Base-by-base conservation (phyloP, 2,888 invertebrate genomes). In the Oscheius sp. region DNA sequence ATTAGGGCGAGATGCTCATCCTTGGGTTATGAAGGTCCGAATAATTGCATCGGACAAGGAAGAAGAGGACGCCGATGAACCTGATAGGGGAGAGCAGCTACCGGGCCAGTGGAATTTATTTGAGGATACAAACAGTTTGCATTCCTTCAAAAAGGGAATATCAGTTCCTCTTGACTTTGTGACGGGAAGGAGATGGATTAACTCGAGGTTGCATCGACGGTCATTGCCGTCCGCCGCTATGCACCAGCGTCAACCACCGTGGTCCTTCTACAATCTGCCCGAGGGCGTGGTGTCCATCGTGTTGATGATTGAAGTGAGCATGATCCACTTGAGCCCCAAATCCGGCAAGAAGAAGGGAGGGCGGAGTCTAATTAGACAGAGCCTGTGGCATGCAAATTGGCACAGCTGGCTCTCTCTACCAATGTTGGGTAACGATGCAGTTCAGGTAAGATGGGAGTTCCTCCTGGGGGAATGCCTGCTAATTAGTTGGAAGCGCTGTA, bases 351-450 rank as follows among this genome's bases (percentile, higher is more conserved):
- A 35, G 35, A 35, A 35, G 63, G 23, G n/a, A 6, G 66, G 66
- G 66, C 52, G 66, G 25, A 35, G 66, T 66, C 66, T 66, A 66
- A 66, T 66, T 66, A 66, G 66, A 9, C 66, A 49, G 35, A 9
- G 5, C 35, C 35, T 35, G 35, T 35, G 66, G 29, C 52, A 66
- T 66, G 66, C 66, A 66, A 66, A 66, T 66, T 66, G 66, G 5
- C 49, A 29, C 66, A 66, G 66, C 66, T 52, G 66, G 23, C 66
- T 18, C 23, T n/a, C 13, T 43, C 43, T 52, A 0, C 13, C 52
- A 25, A 66, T 66, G 66, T 52, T 52, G 29, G 52, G 52, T 18
- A 66, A 52, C 35, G 35, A 66, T 27, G 49, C 66, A 9, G 52
- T 66, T 27, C 49, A 66, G 66, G 66, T 66, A 21, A 49, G 66